phyloP scores from a whole-genome alignment of 2,888 invertebrate genomes.

The Andrena minutula region DNA sequence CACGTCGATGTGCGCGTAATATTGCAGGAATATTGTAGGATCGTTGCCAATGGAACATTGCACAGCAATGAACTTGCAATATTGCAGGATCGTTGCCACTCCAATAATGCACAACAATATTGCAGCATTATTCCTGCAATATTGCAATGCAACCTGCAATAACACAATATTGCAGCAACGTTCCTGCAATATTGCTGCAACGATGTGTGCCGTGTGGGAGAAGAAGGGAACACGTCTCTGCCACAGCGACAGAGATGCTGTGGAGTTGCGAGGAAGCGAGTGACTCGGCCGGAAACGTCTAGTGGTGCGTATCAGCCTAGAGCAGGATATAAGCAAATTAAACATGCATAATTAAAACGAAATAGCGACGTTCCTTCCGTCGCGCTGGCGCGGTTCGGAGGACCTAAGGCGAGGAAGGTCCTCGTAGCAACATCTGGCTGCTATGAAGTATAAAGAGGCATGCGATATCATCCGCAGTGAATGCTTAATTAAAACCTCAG shows the following conservation, averaged over 20 bases:
- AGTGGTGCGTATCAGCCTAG: conserved; percentile 50
- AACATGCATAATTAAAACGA: conserved; percentile 84
- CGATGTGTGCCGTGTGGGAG: too few species aligned
- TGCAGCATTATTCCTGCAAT: too few species aligned
- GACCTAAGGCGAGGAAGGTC: conserved; percentile 72
- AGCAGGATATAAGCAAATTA: conserved; percentile 80
- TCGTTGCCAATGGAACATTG: too few species aligned
- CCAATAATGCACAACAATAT: too few species aligned
- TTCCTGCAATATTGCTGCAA: too few species aligned
- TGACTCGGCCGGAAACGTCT: conserved; percentile 49
- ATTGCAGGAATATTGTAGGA: too few species aligned
- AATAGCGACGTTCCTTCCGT: conserved; percentile 76
- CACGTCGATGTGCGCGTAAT: too few species aligned
- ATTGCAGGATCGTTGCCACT: too few species aligned
- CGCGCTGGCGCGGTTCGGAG: conserved; percentile 61
- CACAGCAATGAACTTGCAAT: too few species aligned
- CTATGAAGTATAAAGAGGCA: conserved; percentile 87
- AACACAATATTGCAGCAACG: too few species aligned
- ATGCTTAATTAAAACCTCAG: conserved; percentile 85
- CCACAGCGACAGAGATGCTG: background rate
- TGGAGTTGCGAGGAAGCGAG: conserved; percentile 25
- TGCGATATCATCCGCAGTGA: conserved; percentile 84
- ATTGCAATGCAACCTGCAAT: too few species aligned
- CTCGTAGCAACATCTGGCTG: conserved; percentile 86
- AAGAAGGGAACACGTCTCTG: background rate